Evolutionary conservation across 2,797 vertebrate species (phyloP), one percentile per base, ranked within the genome.

Genomic region (Hylomyscus alleni): DNA sequence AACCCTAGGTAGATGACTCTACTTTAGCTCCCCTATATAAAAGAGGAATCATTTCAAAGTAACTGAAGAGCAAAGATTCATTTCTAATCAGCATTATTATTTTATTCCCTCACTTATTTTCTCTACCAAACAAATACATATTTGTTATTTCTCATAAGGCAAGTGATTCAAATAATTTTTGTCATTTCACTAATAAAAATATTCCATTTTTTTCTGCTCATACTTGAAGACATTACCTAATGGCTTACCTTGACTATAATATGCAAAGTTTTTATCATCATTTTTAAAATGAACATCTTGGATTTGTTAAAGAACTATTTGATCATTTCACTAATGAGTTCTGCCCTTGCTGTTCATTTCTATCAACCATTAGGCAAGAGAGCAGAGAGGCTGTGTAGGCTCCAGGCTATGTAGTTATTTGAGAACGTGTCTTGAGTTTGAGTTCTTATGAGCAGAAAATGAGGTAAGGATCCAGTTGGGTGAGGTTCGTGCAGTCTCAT

Each of bases 241-340:
- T 29, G 7, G 2, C 56, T 86, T 95, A 77, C 37, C 22, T 26
- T 91, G 54, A 52, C 62, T 54, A 67, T 50, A 47, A 58, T 80
- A 62, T 72, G 91, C 22, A n/a, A 20, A 83, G 62, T 86, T 62
- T 88, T 58, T 80, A n/a, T 54, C 75, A 82, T 72, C 75, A 90
- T 95, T 94, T 93, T 93, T 73, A 82, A 69, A 82, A 47, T 90
- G 34, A 78, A 78, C 89, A 9, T 78, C 26, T 93, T 90, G 50
- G 29, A 73, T 95, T 89, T 81, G 29, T 78, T 90, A 85, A 93
- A n/a, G n/a, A 90, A 47, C 50, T 88, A 31, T 65, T 88, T 60
- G 67, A 40, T 86, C 47, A 93, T 92, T 13, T 91, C 31, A 50
- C 65, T 6, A n/a, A 83, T 34, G 37, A 9, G 67, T 86, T 85